Evolutionary conservation across 2,888 invertebrate genomes (phyloP).

Genomic region (Congeria kusceri): DNA sequence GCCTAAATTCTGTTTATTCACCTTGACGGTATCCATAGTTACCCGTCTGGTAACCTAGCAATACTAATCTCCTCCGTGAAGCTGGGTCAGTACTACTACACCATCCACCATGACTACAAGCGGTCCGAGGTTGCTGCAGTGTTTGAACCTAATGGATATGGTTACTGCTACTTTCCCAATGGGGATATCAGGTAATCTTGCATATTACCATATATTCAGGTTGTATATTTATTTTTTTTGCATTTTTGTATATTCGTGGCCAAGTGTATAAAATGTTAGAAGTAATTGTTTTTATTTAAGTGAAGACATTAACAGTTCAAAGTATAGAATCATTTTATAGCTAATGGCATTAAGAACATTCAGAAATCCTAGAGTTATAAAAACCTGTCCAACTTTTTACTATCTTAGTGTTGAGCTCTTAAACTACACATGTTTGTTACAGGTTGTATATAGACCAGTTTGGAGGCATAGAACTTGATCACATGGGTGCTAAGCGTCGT

Average conservation of each 20-base stretch:
- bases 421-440: slow-evolving; percentile 2
- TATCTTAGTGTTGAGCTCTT: too few species aligned
- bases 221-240: too few species aligned
- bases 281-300: too few species aligned
- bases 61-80: slow-evolving; percentile 76
- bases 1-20: slow-evolving; percentile 8
- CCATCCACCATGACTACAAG: slow-evolving; percentile 78
- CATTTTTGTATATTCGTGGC: too few species aligned
- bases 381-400: too few species aligned
- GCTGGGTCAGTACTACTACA: slow-evolving; percentile 79
- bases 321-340: too few species aligned
- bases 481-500: slow-evolving; percentile 75
- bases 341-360: too few species aligned
- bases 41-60: slow-evolving; percentile 82
- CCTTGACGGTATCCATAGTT: slow-evolving; percentile 69
- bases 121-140: slow-evolving; percentile 71
- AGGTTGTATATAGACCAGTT: slow-evolving; percentile 81
- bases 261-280: too few species aligned
- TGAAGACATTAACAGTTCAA: too few species aligned
- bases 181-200: slow-evolving; percentile 77
- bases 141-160: slow-evolving; percentile 82
- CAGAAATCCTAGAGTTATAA: too few species aligned
- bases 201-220: too few species aligned
- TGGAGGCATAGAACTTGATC: slow-evolving; percentile 83
- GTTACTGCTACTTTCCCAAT: slow-evolving; percentile 78